Percentiles rank a stretch among this genome's conserved stretches.
phyloP scores from a whole-genome alignment of 2,888 invertebrate genomes.

The Ashinkailepas kermadecensis region DNA sequence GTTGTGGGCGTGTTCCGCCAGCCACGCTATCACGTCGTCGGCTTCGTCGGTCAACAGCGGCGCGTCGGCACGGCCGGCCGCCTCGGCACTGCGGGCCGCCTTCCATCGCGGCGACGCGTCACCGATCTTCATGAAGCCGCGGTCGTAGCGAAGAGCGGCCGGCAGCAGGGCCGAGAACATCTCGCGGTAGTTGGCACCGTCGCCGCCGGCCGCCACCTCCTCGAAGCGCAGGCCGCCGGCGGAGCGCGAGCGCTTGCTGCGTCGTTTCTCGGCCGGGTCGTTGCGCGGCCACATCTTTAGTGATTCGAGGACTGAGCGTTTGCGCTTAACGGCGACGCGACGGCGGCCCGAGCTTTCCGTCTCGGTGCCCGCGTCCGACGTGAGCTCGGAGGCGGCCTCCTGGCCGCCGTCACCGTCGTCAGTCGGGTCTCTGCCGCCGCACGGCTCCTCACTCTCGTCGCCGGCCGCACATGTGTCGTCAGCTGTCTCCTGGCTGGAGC shows the following conservation, averaged over 20 bases:
- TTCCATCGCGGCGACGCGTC: constrained; percentile 13
- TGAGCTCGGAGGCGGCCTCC: neutral
- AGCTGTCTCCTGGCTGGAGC: neutral
- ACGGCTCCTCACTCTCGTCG: no score
- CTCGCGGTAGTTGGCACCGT: neutral
- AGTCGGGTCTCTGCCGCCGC: neutral
- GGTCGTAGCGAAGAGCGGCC: neutral
- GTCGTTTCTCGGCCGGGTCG: constrained; percentile 19
- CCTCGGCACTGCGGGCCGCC: neutral
- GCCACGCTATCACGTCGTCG: neutral
- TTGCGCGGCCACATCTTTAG: constrained; percentile 21
- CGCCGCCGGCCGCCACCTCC: neutral
- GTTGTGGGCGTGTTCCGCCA: neutral
- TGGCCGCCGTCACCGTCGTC: neutral
- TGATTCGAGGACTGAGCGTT: neutral
- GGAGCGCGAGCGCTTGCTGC: constrained; percentile 13
- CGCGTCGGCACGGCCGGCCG: neutral
- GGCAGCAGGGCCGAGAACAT: constrained; percentile 4
- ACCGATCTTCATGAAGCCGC: neutral
- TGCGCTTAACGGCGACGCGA: neutral
- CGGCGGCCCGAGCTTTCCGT: neutral
- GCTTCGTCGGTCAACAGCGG: neutral
- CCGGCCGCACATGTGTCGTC: no score
- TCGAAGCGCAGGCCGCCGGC: constrained; percentile 1
- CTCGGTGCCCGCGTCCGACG: neutral